Percentiles rank a stretch among this genome's conserved stretches.
phyloP scores from a whole-genome alignment of 2,113 vertebrate species.

The Gavialis gangeticus region DNA sequence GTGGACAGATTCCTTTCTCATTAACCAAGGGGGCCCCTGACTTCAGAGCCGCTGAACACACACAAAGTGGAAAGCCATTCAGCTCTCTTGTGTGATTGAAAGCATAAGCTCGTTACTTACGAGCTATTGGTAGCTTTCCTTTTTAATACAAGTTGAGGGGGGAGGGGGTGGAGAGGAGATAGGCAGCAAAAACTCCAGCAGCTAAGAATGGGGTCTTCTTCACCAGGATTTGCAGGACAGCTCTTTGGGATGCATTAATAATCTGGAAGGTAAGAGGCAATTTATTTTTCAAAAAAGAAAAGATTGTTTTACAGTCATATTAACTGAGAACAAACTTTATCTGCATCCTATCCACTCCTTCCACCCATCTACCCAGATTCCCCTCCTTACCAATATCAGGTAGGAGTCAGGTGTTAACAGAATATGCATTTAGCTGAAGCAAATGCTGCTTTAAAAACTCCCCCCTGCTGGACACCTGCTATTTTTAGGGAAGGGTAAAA shows the following conservation, averaged over 20 bases:
- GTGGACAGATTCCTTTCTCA: conserved; percentile 60
- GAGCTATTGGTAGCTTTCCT: conserved; percentile 8
- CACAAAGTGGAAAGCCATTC: conserved; percentile 19
- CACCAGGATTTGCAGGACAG: neutral
- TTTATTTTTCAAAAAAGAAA: neutral
- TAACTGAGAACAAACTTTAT: neutral
- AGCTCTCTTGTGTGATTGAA: conserved; percentile 48
- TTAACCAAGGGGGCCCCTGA: conserved; percentile 65
- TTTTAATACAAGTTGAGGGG: conserved; percentile 32
- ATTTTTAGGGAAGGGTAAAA: neutral
- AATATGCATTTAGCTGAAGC: neutral
- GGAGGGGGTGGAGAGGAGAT: conserved; percentile 8
- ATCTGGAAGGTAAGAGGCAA: neutral
- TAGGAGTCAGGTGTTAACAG: neutral
- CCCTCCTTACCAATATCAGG: neutral
- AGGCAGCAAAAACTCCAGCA: neutral
- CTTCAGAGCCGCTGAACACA: neutral
- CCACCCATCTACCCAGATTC: neutral
- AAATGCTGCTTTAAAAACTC: accelerated
- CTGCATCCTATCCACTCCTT: neutral
- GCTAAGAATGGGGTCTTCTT: neutral
- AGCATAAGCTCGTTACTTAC: neutral
- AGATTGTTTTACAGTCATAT: neutral
- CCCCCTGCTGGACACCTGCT: neutral
- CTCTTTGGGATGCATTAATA: neutral